Conservation (phyloP, 2,797 vertebrate genomes). For the Malacoctenus gilli region DNA sequence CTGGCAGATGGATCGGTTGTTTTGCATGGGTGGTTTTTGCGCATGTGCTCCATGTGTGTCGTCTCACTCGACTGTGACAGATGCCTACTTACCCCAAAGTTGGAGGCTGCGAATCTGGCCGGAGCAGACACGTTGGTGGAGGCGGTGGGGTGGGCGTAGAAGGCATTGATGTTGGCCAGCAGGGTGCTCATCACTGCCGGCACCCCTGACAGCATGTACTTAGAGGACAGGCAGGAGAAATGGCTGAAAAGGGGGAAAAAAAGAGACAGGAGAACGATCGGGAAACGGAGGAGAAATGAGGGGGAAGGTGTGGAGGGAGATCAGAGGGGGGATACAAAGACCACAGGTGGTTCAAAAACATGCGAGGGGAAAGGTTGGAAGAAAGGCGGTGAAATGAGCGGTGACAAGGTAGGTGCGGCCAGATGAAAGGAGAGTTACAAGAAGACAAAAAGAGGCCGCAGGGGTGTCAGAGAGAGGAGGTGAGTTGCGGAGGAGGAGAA, state of each 20-base stretch:
- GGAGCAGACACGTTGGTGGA: conserved; percentile 94
- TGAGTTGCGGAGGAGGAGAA: neutral
- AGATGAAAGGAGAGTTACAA: neutral
- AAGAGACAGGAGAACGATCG: conserved; percentile 2
- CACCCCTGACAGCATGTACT: conserved; percentile 95
- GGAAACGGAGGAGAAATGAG: neutral
- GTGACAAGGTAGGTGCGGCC: neutral
- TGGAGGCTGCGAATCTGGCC: conserved; percentile 94
- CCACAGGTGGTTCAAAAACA: neutral
- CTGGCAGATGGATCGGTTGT: no score
- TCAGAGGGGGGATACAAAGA: neutral
- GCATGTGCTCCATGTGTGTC: no score
- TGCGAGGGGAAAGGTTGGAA: neutral
- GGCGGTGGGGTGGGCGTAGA: conserved; percentile 95
- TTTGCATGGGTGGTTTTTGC: no score
- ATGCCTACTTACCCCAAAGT: conserved; percentile 89
- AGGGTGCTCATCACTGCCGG: conserved; percentile 96
- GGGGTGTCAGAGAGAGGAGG: neutral
- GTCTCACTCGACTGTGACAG: no score
- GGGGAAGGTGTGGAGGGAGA: neutral
- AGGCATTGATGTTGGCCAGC: conserved; percentile 98
- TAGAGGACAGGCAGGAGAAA: conserved; percentile 96
- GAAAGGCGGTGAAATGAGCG: neutral
- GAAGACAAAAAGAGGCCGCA: neutral
- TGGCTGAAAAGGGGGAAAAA: conserved; percentile 84